Evolutionary conservation across 2,113 vertebrate species (phyloP), one percentile per base, ranked within the genome.

Genomic region (Aphyosemion australe): DNA sequence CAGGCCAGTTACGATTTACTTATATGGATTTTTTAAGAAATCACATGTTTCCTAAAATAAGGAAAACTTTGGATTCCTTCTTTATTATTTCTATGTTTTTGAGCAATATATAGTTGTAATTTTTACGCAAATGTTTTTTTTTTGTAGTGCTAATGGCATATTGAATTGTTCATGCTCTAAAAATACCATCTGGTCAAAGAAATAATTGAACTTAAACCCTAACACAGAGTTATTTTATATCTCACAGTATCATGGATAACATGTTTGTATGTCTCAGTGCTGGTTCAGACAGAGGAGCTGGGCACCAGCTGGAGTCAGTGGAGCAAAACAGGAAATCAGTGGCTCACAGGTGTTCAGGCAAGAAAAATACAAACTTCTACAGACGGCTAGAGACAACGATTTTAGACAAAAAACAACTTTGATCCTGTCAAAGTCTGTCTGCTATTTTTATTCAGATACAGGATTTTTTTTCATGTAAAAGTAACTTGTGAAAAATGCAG

Each of bases 261-360:
- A 34, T 49, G 8, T 47, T 34, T 31, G 16, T 16, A 26, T 6
- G 19, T 63, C 19, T 63, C 21, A 39, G 14, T 46, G 8, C 16
- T 8, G 26, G 43, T 61, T 50, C 34, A 62, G 37, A 32, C 61
- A 21, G 8, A 18, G 12, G n/a, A 39, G 34, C 42, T 63, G 15
- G 5, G 9, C 50, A 45, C 61, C 49, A 65, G 50, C 51, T 65
- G 62, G 51, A 65, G 8, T n/a, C 51, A n/a, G 48, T n/a, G 19
- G 14, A 63, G 61, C 37, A 10, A 37, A 41, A 51, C 34, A 15
- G 6, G 19, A 18, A 37, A 65, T 26, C 41, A 54, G 16, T 32
- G 51, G n/a, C 18, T 46, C 47, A 42, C 61, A 63, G 61, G 61
- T 63, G 61, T 63, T 63, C 60, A 51, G 42, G 41, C 47, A 62